A percentile compares a stretch with the other conserved stretches of the same genome.
phyloP scores from a whole-genome alignment of 2,113 vertebrate species.

The Zapus hudsonius region DNA sequence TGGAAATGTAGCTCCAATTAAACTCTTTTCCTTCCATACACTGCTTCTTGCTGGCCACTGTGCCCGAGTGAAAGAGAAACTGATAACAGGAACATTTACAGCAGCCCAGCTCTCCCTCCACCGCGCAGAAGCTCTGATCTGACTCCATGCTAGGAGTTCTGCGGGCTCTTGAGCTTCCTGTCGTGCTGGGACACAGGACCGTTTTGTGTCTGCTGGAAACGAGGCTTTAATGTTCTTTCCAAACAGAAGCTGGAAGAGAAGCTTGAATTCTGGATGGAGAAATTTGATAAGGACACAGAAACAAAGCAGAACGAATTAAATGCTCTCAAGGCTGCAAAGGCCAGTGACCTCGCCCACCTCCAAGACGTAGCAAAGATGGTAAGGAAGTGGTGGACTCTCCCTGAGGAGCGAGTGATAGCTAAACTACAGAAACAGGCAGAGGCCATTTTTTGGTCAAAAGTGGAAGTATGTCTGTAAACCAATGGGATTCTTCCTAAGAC shows the following conservation, averaged over 20 bases:
- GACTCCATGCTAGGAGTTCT: no score
- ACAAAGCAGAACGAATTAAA: conserved; percentile 87
- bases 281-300: conserved; percentile 88
- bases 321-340: conserved; percentile 82
- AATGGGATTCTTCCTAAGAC: neutral
- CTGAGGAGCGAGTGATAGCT: neutral
- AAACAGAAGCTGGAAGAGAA: conserved; percentile 86
- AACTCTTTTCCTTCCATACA: no score
- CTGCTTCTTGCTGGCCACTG: no score
- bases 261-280: conserved; percentile 90
- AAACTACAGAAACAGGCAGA: neutral
- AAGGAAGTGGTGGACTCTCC: neutral
- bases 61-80: no score
- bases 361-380: conserved; percentile 87
- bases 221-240: conserved; percentile 35
- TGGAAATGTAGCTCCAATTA: no score
- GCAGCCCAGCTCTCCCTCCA: neutral
- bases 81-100: neutral
- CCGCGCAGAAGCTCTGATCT: no score
- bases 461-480: neutral
- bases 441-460: neutral
- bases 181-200: neutral
- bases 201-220: neutral
- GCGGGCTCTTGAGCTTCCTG: neutral
- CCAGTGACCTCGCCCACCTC: conserved; percentile 84